Percentiles rank a stretch among this genome's conserved stretches.
These are phyloP conservation scores for Scylla paramamosain DNA, from an alignment of 1,140 invertebrate species.

Conservation along the genomic window DNA sequence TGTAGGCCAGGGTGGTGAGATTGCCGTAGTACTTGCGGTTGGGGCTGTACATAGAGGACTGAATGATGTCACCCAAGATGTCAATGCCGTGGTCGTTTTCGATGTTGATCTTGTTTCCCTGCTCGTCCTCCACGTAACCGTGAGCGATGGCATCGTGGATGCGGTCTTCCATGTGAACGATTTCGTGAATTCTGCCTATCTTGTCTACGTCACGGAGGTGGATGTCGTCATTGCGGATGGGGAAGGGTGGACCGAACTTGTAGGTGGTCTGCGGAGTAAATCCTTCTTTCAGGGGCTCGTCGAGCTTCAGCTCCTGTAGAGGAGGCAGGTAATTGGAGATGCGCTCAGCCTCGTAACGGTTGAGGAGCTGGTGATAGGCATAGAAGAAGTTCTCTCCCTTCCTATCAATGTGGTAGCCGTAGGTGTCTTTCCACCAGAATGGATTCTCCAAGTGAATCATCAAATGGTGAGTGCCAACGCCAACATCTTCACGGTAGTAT, in stretches of 20 bases:
- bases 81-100: background rate
- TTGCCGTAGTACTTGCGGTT: slow-evolving; percentile 37
- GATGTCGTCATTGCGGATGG: slow-evolving; percentile 25
- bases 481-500: slow-evolving; percentile 53
- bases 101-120: slow-evolving; percentile 35
- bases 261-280: slow-evolving; percentile 47
- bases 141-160: slow-evolving; percentile 43
- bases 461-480: slow-evolving; percentile 36
- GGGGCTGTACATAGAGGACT: slow-evolving; percentile 41
- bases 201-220: slow-evolving; percentile 16
- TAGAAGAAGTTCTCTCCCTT: slow-evolving; percentile 58
- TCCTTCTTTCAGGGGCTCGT: slow-evolving; percentile 16
- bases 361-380: slow-evolving; percentile 40
- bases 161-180: background rate
- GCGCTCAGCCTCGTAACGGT: slow-evolving; percentile 54
- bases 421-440: slow-evolving; percentile 59
- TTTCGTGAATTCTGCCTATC: background rate
- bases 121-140: background rate
- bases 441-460: slow-evolving; percentile 52
- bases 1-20: slow-evolving; percentile 32
- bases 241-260: slow-evolving; percentile 46
- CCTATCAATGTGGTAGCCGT: slow-evolving; percentile 42
- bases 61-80: slow-evolving; percentile 39
- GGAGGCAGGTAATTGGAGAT: slow-evolving; percentile 33
- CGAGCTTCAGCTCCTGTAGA: background rate